phyloP scores from a whole-genome alignment of 2,113 vertebrate genomes.

The Scatophagus argus region DNA sequence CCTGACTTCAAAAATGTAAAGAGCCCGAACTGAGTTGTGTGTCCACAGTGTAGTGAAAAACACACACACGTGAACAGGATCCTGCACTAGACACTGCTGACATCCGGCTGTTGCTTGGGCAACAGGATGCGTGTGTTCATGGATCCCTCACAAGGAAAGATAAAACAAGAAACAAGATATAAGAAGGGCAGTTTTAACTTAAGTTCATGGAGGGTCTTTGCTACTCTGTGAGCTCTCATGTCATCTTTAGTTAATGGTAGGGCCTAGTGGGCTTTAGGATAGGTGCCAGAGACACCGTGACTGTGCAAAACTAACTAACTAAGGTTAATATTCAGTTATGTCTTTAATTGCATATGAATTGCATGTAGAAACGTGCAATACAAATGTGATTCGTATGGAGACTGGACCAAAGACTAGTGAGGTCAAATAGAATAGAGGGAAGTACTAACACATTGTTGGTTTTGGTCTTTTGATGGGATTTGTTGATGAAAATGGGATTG shows the following conservation, averaged over 20 bases:
- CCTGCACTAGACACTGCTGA: background rate
- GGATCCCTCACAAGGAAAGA: background rate
- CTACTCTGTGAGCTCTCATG: background rate
- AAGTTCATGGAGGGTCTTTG: background rate
- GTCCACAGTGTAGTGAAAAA: background rate
- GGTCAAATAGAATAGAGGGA: background rate
- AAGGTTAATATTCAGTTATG: too few species aligned
- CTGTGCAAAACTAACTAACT: too few species aligned
- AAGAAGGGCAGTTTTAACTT: background rate
- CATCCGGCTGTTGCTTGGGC: background rate
- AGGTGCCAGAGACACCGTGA: too few species aligned
- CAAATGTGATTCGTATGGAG: background rate
- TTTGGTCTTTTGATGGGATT: background rate
- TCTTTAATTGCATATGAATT: background rate
- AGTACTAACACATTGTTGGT: background rate
- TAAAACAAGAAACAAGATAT: slow-evolving; percentile 5
- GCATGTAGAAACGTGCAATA: background rate
- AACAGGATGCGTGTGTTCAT: slow-evolving; percentile 5
- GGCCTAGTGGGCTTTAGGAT: too few species aligned
- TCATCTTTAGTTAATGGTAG: too few species aligned
- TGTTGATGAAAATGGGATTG: too few species aligned
- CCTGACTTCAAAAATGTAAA: background rate
- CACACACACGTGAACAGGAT: background rate
- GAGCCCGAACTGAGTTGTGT: background rate
- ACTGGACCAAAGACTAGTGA: background rate